A percentile compares a stretch with the other conserved stretches of the same genome.
Conservation (phyloP, 2,797 vertebrate species). For the Ctenochaetus hawaiiensis region DNA sequence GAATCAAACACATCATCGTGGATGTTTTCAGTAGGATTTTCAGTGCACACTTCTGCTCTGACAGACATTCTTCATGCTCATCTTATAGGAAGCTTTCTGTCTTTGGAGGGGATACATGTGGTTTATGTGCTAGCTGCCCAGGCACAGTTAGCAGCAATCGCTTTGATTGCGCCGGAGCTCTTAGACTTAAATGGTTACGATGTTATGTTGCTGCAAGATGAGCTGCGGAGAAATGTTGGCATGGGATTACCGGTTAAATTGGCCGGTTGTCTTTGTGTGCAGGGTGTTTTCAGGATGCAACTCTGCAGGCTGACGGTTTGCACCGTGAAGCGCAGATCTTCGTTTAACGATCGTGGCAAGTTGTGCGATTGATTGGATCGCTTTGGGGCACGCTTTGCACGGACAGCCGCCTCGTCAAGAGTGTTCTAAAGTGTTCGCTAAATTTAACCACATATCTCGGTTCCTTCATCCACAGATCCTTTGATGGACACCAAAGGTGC, state of each 20-base stretch:
- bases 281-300: constrained; percentile 51
- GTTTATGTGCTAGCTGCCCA: neutral
- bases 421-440: constrained; percentile 37
- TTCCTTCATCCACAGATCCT: constrained; percentile 72
- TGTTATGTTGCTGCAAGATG: constrained; percentile 55
- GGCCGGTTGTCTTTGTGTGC: constrained; percentile 28
- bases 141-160: constrained; percentile 8
- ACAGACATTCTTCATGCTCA: constrained; percentile 10
- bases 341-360: constrained; percentile 73
- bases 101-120: neutral
- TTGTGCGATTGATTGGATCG: constrained; percentile 73
- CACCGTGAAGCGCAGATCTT: constrained; percentile 55
- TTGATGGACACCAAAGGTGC: constrained; percentile 85
- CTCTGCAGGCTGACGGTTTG: constrained; percentile 44
- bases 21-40: neutral
- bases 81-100: constrained; percentile 29
- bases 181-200: constrained; percentile 26
- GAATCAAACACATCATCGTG: constrained; percentile 1
- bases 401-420: constrained; percentile 66
- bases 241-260: constrained; percentile 49
- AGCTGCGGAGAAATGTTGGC: constrained; percentile 38
- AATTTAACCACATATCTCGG: constrained; percentile 68
- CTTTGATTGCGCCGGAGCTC: constrained; percentile 13
- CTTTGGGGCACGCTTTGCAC: constrained; percentile 74
- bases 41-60: neutral